Conservation (phyloP, 2,888 invertebrate species). For the Hypomecis punctinalis region DNA sequence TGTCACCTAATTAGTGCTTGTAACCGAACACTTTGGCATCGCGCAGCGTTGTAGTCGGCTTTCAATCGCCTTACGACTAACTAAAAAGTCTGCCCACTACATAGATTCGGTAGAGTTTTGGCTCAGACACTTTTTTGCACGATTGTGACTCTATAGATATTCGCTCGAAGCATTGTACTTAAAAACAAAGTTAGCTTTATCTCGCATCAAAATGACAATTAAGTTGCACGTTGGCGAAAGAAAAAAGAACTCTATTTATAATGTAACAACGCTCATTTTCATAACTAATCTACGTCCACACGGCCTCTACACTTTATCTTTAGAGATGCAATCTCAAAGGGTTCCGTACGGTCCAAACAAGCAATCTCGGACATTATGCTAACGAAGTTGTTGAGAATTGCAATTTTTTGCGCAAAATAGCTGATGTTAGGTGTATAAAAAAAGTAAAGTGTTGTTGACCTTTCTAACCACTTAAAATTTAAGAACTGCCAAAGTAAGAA, state of each 20-base stretch:
- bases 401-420: conserved; percentile 36
- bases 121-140: no score
- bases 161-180: no score
- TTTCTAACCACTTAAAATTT: no score
- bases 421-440: conserved; percentile 5
- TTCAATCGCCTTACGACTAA: no score
- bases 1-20: no score
- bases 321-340: conserved; percentile 31
- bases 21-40: no score
- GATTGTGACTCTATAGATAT: no score
- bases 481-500: no score
- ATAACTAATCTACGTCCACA: conserved; percentile 17
- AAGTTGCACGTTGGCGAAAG: conserved; percentile 44
- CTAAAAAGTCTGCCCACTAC: no score
- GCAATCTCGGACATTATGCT: conserved; percentile 40
- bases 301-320: conserved; percentile 21
- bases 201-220: conserved; percentile 9
- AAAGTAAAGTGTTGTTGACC: no score
- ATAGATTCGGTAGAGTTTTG: no score
- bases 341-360: conserved; percentile 29
- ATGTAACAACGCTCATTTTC: conserved; percentile 53
- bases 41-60: no score
- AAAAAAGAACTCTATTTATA: conserved; percentile 50
- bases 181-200: conserved; percentile 1
- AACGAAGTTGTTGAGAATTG: conserved; percentile 37